Percentiles rank a stretch among this genome's conserved stretches.
Evolutionary conservation across 2,888 invertebrate species (phyloP).

Genomic region (Mesorhabditis spiculigera): DNA sequence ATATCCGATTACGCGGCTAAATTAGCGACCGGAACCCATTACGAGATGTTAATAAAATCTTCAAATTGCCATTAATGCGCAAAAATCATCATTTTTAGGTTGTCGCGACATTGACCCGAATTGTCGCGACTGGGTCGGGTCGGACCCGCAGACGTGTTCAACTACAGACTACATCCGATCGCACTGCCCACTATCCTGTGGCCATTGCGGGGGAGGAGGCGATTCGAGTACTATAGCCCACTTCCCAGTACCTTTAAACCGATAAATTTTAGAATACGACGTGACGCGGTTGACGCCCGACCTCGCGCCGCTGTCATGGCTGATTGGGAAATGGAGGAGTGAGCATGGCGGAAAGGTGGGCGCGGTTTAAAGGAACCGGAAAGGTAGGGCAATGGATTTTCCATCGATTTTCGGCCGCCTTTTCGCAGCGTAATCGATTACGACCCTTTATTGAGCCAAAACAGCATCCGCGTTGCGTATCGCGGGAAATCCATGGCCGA

Average conservation of each 20-base stretch:
- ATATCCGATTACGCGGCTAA: not conserved
- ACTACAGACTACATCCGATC: slow-evolving; percentile 48
- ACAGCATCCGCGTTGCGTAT: no score
- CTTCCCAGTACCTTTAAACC: not conserved
- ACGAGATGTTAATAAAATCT: no score
- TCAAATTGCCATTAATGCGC: not conserved
- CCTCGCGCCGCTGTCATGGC: slow-evolving; percentile 47
- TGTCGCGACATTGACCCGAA: slow-evolving; percentile 42
- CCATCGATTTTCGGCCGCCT: no score
- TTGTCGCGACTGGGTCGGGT: slow-evolving; percentile 52
- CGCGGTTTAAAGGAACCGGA: no score
- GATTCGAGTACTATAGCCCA: not conserved
- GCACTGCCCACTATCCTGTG: slow-evolving; percentile 45
- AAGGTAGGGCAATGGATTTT: no score
- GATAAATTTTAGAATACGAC: slow-evolving; percentile 47
- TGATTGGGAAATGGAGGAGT: slow-evolving; percentile 58
- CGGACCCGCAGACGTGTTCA: slow-evolving; percentile 39
- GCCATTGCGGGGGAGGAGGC: slow-evolving; percentile 31
- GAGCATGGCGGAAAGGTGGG: slow-evolving; percentile 55
- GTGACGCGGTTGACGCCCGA: slow-evolving; percentile 38
- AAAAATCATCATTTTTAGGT: not conserved
- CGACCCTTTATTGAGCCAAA: no score
- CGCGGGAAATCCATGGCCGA: no score
- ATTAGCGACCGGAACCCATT: not conserved
- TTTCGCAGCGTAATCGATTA: no score